Conservation (phyloP, 2,888 invertebrate species). For the Zelleria hepariella region DNA sequence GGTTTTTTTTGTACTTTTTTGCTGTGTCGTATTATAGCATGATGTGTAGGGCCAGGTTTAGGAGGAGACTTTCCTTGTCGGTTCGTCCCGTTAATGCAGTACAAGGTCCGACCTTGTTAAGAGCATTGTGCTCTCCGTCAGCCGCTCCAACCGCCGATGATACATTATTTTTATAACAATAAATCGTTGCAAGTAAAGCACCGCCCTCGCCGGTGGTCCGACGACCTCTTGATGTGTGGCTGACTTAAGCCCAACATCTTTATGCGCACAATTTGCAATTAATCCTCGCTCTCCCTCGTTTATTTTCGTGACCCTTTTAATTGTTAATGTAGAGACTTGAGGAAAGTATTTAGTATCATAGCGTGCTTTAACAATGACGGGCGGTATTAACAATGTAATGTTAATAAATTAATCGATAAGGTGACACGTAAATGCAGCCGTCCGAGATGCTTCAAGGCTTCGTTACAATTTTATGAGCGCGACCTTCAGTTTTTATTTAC, state of each 20-base stretch:
- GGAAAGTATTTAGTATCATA: not conserved
- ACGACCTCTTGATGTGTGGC: conserved; percentile 19
- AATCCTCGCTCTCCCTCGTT: conserved; percentile 13
- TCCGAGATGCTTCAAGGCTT: not conserved
- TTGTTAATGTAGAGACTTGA: not conserved
- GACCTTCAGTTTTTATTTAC: conserved; percentile 24
- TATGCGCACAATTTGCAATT: conserved; percentile 22
- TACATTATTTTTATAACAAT: conserved; percentile 73
- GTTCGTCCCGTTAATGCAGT: conserved; percentile 44
- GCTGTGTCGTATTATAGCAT: not conserved
- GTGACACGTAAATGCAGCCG: not conserved
- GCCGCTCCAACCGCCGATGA: conserved; percentile 40
- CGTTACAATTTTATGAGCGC: conserved; percentile 19
- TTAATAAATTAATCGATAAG: not conserved
- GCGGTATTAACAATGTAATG: not conserved
- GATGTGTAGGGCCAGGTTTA: not conserved
- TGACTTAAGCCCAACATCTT: conserved; percentile 21
- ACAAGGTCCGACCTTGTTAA: conserved; percentile 55
- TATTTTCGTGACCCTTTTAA: not conserved
- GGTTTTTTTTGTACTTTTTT: too few species aligned
- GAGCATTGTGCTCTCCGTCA: conserved; percentile 50
- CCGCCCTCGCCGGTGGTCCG: conserved; percentile 59
- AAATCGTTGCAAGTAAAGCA: conserved; percentile 69
- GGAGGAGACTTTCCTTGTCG: conserved; percentile 24
- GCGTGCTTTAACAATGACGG: not conserved